These are phyloP conservation scores for Cuculus canorus DNA, from an alignment of 2,797 vertebrate species.

Conservation along the genomic window DNA sequence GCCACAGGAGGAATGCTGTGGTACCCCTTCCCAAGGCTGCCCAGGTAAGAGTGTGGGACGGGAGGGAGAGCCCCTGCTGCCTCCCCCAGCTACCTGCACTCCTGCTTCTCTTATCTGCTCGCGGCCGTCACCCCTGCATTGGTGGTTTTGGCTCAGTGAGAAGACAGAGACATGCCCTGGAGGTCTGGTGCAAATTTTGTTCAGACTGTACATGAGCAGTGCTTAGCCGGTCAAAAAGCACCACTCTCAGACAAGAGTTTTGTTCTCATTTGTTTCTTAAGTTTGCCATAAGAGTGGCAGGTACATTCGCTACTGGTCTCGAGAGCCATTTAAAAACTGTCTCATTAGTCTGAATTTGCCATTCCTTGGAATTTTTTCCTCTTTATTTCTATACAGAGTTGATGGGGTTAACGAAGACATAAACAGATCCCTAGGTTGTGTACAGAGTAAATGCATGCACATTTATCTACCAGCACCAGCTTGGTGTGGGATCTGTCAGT, in stretches of 20 bases:
- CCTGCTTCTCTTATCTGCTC: neutral
- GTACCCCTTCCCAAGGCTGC: neutral
- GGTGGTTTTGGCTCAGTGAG: fast-evolving
- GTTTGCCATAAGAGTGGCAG: neutral
- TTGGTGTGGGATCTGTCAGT: neutral
- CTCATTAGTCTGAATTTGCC: neutral
- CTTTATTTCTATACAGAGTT: neutral
- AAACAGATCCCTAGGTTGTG: neutral
- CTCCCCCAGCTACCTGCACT: fast-evolving
- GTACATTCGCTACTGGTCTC: neutral
- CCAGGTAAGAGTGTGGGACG: neutral
- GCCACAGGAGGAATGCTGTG: conserved; percentile 87
- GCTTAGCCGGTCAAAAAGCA: neutral
- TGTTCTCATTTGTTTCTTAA: neutral
- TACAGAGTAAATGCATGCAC: neutral
- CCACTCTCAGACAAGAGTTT: neutral
- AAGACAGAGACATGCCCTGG: neutral
- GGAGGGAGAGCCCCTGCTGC: neutral
- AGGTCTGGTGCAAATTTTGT: neutral
- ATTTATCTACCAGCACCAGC: neutral
- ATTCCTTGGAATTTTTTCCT: neutral
- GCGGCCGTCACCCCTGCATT: fast-evolving
- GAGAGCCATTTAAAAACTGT: neutral
- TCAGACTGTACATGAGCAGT: fast-evolving
- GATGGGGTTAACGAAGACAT: neutral